Base-by-base conservation (phyloP, 2,888 invertebrate genomes). In the Acleris sparsana region DNA sequence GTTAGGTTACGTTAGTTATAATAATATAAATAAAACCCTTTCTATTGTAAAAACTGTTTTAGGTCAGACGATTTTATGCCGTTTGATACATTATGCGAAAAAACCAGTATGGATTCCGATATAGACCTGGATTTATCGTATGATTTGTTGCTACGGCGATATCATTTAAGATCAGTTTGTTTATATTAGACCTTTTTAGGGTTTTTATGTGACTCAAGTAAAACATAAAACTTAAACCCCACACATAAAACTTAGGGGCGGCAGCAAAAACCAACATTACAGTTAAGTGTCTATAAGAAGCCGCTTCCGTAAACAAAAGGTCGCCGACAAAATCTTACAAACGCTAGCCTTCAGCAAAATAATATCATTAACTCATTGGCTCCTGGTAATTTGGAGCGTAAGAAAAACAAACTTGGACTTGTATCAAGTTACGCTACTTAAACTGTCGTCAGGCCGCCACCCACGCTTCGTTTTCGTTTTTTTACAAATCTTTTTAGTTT, bases 361-460 rank as follows among this genome's bases (percentile, higher is more conserved):
- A 78, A 85, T 83, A 84, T 86, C 83, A 85, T 86, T 83, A 84
- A 75, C 81, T 80, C 74, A 82, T 82, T 84, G 82, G 83, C 87
- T 88, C 82, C 86, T 82, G 85, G 83, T 83, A 84, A 87, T 87
- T 86, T 83, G 67, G 79, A 82, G 68, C 69, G 85, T 78, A 82
- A 86, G 85, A 87, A 89, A 87, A 88, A 90, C 84, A 88, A 83
- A 86, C 87, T 82, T 86, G 89, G 88, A 85, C 89, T 80, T 75
- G 71, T 85, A 86, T 92, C 86, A 72, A 75, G 80, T 92, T 91
- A 89, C 91, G 80, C 86, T 89, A 91, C 89, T 91, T 89, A 92
- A 88, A 90, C 90, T 92, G 92, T 92, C 92, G 84, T 92, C 92
- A 87, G 78, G 79, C 53, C 80, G 84, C 91, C 92, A 91, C 92